Evolutionary conservation across 2,797 vertebrate genomes (phyloP).

Genomic region (Philypnodon macrostomus): DNA sequence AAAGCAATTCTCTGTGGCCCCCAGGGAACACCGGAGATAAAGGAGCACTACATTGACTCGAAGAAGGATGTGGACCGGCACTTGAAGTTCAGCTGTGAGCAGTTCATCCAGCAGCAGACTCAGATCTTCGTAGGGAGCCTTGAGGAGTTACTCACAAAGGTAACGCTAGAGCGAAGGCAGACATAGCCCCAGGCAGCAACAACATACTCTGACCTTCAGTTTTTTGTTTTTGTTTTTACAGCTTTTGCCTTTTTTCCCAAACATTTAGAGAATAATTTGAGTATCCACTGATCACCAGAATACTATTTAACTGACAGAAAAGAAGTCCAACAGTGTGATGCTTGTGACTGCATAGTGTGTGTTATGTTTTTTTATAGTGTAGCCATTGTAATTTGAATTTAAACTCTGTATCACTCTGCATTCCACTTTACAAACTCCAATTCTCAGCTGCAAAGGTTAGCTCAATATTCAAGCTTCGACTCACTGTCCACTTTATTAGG

Average conservation of each 20-base stretch:
- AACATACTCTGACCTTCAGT: slow-evolving; percentile 54
- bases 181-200: slow-evolving; percentile 43
- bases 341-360: neutral
- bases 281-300: slow-evolving; percentile 40
- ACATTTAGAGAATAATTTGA: slow-evolving; percentile 17
- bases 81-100: slow-evolving; percentile 92
- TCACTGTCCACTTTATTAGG: no score
- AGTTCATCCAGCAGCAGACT: slow-evolving; percentile 96
- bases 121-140: slow-evolving; percentile 87
- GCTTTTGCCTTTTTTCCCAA: slow-evolving; percentile 23
- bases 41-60: slow-evolving; percentile 96
- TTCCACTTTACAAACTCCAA: no score
- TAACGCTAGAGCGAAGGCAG: slow-evolving; percentile 60
- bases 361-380: no score
- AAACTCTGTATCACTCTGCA: no score
- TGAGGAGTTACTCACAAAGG: slow-evolving; percentile 94
- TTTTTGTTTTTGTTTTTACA: no score
- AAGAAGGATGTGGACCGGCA: slow-evolving; percentile 97
- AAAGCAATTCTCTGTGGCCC: slow-evolving; percentile 53
- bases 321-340: slow-evolving; percentile 8
- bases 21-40: slow-evolving; percentile 95
- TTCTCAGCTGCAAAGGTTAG: no score
- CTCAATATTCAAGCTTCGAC: no score
- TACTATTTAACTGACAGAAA: slow-evolving; percentile 17
- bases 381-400: no score